Evolutionary conservation across 2,888 invertebrate genomes (phyloP).

Genomic region (Stomorhina lunata): DNA sequence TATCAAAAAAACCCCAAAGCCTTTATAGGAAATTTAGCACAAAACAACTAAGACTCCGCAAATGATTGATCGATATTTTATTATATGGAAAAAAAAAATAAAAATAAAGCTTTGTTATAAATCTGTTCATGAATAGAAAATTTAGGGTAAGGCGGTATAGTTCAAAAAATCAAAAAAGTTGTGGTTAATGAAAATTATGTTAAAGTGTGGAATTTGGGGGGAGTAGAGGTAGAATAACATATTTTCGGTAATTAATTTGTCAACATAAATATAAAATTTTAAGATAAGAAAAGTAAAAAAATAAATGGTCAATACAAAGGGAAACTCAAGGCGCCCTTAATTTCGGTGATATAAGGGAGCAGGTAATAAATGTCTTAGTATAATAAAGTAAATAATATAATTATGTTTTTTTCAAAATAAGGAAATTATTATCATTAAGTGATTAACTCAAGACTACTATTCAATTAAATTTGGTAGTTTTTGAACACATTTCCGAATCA

Average conservation of each 20-base stretch:
- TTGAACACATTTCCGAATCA: not conserved
- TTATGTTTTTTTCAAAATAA: not conserved
- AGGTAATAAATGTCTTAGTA: not conserved
- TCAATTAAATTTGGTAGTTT: not conserved
- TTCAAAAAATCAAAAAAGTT: conserved; percentile 9
- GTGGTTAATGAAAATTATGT: conserved; percentile 33
- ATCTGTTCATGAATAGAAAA: conserved; percentile 41
- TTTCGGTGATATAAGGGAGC: conserved; percentile 22
- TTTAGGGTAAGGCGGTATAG: conserved; percentile 47
- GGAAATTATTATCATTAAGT: not conserved
- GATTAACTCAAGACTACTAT: conserved; percentile 9
- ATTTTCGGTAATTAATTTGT: conserved; percentile 62
- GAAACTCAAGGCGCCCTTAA: conserved; percentile 49
- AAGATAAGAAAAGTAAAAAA: conserved; percentile 28
- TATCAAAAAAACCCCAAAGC: conserved; percentile 13
- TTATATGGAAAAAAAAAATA: not conserved
- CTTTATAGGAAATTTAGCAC: conserved; percentile 7
- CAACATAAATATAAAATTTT: conserved; percentile 50
- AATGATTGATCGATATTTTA: conserved; percentile 55
- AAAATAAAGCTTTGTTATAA: conserved; percentile 22
- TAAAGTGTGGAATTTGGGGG: conserved; percentile 10
- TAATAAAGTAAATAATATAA: not conserved
- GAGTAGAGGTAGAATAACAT: not conserved
- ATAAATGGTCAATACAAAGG: not conserved
- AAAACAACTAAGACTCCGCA: not conserved